These are phyloP conservation scores for Cordilura impudica DNA, from an alignment of 2,888 invertebrate species.

Conservation along the genomic window DNA sequence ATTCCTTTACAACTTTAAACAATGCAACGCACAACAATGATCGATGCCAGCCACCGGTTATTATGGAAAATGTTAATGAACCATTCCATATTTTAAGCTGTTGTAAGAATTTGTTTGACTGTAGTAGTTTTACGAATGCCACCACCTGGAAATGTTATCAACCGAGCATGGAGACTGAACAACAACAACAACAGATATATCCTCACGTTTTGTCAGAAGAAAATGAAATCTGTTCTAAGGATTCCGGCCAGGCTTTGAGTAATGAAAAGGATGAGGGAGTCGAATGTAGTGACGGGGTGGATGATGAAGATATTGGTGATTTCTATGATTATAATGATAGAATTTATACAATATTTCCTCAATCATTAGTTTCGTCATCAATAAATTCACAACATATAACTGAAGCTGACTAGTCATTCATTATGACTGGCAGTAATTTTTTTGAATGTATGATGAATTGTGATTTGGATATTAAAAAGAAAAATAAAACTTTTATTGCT, in stretches of 20 bases:
- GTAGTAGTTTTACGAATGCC: constrained; percentile 31
- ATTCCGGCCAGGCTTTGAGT: not conserved
- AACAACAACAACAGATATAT: not conserved
- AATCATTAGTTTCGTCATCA: constrained; percentile 45
- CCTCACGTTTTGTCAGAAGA: not conserved
- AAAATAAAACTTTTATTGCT: too few species aligned
- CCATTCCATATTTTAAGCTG: constrained; percentile 11
- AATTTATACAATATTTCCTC: constrained; percentile 59
- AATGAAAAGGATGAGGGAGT: constrained; percentile 62
- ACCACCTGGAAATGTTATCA: constrained; percentile 11
- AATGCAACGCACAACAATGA: constrained; percentile 22
- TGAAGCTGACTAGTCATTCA: too few species aligned
- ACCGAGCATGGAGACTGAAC: not conserved
- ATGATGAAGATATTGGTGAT: constrained; percentile 27
- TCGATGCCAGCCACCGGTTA: not conserved
- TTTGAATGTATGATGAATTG: too few species aligned
- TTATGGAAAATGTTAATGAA: not conserved
- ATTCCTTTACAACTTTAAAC: constrained; percentile 22
- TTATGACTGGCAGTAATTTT: too few species aligned
- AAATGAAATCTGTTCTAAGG: not conserved
- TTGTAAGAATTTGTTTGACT: constrained; percentile 41
- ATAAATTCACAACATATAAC: constrained; percentile 37
- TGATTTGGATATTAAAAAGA: too few species aligned
- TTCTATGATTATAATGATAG: constrained; percentile 31
- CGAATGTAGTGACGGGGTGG: constrained; percentile 57